Evolutionary conservation across 2,797 vertebrate species (phyloP).

Genomic region (Macrochelys suwanniensis): DNA sequence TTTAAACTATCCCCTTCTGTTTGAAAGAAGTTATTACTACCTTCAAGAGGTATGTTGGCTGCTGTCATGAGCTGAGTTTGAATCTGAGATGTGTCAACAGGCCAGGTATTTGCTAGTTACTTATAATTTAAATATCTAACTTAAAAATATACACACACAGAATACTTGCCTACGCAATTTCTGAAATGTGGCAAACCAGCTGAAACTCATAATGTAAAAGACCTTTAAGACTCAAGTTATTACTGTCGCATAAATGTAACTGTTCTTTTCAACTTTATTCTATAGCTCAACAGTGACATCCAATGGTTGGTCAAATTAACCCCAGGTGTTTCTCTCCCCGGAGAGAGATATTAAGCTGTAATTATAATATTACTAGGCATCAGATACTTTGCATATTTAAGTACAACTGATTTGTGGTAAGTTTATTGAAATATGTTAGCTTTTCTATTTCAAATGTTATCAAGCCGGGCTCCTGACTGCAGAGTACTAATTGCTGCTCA

Average conservation of each 20-base stretch:
- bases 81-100: rapidly evolving
- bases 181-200: background rate
- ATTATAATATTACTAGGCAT: background rate
- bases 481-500: background rate
- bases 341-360: rapidly evolving
- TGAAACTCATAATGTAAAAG: background rate
- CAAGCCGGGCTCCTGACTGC: background rate
- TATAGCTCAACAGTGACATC: constrained; percentile 70
- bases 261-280: rapidly evolving
- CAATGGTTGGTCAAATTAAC: constrained; percentile 22
- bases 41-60: background rate
- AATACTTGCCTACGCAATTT: background rate
- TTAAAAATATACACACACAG: rapidly evolving
- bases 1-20: background rate
- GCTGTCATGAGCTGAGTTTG: background rate
- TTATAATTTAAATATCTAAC: background rate
- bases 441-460: background rate
- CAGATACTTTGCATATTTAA: background rate
- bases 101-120: background rate
- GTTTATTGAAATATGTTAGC: background rate
- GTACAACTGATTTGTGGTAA: background rate
- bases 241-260: background rate
- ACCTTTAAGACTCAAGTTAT: background rate
- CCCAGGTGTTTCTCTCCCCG: background rate
- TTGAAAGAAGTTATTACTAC: background rate